phyloP scores from a whole-genome alignment of 2,888 invertebrate species.

The Cabera pusaria region DNA sequence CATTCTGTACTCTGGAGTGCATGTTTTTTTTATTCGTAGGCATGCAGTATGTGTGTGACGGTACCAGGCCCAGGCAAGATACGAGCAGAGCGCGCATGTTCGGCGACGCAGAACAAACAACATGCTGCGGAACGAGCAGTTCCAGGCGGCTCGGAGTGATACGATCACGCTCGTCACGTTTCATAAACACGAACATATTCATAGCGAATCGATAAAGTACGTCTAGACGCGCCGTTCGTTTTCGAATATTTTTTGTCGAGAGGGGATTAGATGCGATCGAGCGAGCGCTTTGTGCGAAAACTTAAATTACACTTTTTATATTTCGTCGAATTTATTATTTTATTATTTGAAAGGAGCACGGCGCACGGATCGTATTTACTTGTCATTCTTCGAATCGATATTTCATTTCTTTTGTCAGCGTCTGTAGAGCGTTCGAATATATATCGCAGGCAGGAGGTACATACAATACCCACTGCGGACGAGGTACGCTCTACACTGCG shows the following conservation, averaged over 20 bases:
- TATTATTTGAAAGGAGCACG: constrained; percentile 6
- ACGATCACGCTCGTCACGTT: constrained; percentile 27
- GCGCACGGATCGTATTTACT: constrained; percentile 19
- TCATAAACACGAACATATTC: constrained; percentile 22
- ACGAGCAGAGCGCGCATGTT: constrained; percentile 2
- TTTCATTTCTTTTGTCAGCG: constrained; percentile 38
- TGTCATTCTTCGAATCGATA: constrained; percentile 36
- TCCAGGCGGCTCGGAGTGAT: too few relatives aligned
- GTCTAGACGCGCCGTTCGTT: constrained; percentile 24
- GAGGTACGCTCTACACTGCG: too few relatives aligned
- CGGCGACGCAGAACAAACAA: constrained; percentile 10
- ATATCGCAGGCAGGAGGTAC: too few relatives aligned
- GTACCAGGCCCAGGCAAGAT: too few relatives aligned
- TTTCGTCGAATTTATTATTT: constrained; percentile 4
- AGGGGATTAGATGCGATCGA: constrained; percentile 23
- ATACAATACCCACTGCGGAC: too few relatives aligned
- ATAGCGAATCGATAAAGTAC: constrained; percentile 26
- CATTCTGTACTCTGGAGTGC: too few relatives aligned
- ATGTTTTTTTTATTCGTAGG: too few relatives aligned
- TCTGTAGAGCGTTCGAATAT: constrained; percentile 14
- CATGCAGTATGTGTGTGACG: too few relatives aligned
- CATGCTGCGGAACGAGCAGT: too few relatives aligned
- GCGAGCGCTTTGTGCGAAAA: constrained; percentile 17
- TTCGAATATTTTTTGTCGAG: constrained; percentile 18
- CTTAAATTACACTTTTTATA: constrained; percentile 26